A percentile compares a stretch with the other conserved stretches of the same genome.
phyloP scores from a whole-genome alignment of 2,113 vertebrate genomes.

The Penelope pileata region DNA sequence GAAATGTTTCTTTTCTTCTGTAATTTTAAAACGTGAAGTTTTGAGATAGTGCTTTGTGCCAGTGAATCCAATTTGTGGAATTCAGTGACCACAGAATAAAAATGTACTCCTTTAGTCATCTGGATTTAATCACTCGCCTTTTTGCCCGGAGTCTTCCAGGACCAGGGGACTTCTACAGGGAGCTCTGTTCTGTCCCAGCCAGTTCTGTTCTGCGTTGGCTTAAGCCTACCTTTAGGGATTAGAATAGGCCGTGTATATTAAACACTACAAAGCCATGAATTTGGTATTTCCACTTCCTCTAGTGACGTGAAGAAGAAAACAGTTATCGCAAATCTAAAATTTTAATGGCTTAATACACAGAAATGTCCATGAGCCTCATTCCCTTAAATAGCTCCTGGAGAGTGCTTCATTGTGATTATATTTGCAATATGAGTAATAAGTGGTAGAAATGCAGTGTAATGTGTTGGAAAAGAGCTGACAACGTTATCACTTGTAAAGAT shows the following conservation, averaged over 20 bases:
- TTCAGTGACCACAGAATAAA: neutral
- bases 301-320: neutral
- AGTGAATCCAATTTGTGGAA: neutral
- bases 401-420: neutral
- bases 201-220: no score
- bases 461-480: neutral
- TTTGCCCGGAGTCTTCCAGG: neutral
- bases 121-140: neutral
- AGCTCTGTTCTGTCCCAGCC: neutral
- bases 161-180: neutral
- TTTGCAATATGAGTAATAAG: neutral
- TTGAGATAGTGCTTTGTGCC: neutral
- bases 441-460: neutral
- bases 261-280: neutral
- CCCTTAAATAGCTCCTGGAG: neutral
- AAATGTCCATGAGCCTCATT: neutral
- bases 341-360: neutral
- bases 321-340: neutral
- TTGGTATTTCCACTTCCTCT: neutral
- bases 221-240: neutral
- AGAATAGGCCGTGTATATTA: neutral
- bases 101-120: neutral
- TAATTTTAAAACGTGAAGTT: neutral
- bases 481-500: neutral
- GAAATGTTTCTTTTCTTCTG: neutral